Evolutionary conservation across 2,888 invertebrate genomes (phyloP).

Genomic region (Pinctada fucata): DNA sequence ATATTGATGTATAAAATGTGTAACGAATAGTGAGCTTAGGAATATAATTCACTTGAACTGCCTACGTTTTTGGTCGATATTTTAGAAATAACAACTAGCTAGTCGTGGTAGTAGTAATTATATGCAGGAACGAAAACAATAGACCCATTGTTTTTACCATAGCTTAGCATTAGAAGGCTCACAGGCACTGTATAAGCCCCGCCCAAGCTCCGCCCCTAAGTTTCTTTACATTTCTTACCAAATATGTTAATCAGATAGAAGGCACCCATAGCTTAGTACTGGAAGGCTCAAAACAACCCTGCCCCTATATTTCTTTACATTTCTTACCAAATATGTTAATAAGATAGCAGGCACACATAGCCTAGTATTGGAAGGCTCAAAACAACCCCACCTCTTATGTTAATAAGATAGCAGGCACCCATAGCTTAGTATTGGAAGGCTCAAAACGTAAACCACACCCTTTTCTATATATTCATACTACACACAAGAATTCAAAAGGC

Average conservation of each 20-base stretch:
- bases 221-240: neutral
- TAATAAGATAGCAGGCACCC: neutral
- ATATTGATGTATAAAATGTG: too few species aligned
- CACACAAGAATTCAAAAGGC: neutral
- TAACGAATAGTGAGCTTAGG: too few species aligned
- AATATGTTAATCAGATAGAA: neutral
- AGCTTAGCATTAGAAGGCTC: too few species aligned
- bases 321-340: neutral
- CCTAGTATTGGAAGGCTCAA: neutral
- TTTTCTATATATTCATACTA: neutral
- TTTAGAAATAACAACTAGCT: too few species aligned
- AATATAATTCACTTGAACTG: too few species aligned
- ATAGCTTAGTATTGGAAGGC: conserved; percentile 1
- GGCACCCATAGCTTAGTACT: neutral
- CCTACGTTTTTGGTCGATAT: too few species aligned
- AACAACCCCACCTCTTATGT: neutral
- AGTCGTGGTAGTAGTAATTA: too few species aligned
- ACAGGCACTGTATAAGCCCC: too few species aligned
- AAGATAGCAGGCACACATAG: neutral
- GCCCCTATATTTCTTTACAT: neutral
- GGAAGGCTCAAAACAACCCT: conserved; percentile 1
- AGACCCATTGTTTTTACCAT: too few species aligned
- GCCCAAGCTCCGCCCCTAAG: too few species aligned
- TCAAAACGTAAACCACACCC: too few species aligned
- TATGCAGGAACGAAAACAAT: too few species aligned